Base-by-base conservation (phyloP, 2,797 vertebrate genomes). In the Thunnus albacares region DNA sequence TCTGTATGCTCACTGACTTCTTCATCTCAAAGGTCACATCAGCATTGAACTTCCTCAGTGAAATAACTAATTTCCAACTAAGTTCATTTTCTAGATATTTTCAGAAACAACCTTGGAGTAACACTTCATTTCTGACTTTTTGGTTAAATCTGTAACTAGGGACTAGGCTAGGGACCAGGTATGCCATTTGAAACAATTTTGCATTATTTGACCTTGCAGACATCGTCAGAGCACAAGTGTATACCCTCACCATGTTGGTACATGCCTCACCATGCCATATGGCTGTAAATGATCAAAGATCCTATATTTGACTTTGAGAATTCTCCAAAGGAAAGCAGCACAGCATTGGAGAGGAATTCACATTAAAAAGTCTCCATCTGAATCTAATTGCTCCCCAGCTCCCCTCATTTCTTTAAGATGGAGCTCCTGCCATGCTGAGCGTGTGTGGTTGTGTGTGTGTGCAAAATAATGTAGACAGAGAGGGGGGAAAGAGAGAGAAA, bases 251-350 rank as follows among this genome's bases (percentile, higher is more conserved):
- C 76, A 43, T 77, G 71, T 82, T 82, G 71, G 80, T 67, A 26
- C 67, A 49, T 59, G 71, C 70, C 38, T 84, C n/a, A 5, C 61
- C 1, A 7, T 70, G 74, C 85, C 91, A 91, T 89, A 91, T 92
- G 91, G 88, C 85, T 65, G 69, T 77, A 89, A 90, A 89, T 88
- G 80, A 91, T 93, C 90, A 89, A 83, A 90, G 84, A 91, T 88
- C 81, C 87, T 89, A 76, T 88, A 86, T 92, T 93, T 93, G 93
- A 94, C 93, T 93, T 93, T 91, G 90, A 90, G 84, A 90, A 92
- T 91, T 74, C 90, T 91, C 89, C 67, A 65, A 88, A 87, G 91
- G 79, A 83, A 87, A 87, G 81, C 74, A 17, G 45, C 20, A 4
- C 83, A 71, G 85, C 77, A 49, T 81, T 82, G 70, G 79, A 86